Base-by-base conservation (phyloP, 2,888 invertebrate species). In the Stegophylla sp. region DNA sequence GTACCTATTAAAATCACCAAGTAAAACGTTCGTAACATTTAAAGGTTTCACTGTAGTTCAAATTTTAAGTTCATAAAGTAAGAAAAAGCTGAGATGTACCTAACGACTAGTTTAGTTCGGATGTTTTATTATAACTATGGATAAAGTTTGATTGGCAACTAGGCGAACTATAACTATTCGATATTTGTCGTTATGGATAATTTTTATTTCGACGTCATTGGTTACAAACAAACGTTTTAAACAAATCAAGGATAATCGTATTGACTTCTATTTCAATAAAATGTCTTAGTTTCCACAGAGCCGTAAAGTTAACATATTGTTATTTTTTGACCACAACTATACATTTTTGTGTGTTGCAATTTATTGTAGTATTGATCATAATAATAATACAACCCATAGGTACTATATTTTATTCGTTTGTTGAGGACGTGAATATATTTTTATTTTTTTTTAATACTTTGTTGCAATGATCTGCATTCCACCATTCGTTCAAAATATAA, bases 381-480 rank as follows among this genome's bases (percentile, higher is more conserved):
- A n/a, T n/a, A n/a, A n/a, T 61, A 71, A 20, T 20, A 41, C 41
- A 34, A 34, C 12, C 34, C 41, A 41, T 71, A n/a, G n/a, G n/a
- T n/a, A n/a, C n/a, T n/a, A 63, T 23, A 5, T 48, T 63, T 48
- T 63, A 63, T 61, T 63, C 23, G 4, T 12, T 53, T 41, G 41
- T 43, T n/a, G 23, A 75, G 53, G 23, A 66, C 64, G 13, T 53
- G 41, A 20, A 64, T 23, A 51, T 64, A 26, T n/a, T n/a, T n/a
- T n/a, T n/a, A 64, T 23, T 41, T 64, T 66, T 74, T 74, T 41
- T 74, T 41, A 53, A 34, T 75, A 26, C 41, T 51, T 17, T 51
- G 28, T 64, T 75, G 64, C 75, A 64, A 34, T 53, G 17, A 53
- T 66, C 64, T 53, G 41, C n/a, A 75, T 66, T 66, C 43, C 64